Conservation (phyloP, 2,888 invertebrate species). For the Magallana nippona region DNA sequence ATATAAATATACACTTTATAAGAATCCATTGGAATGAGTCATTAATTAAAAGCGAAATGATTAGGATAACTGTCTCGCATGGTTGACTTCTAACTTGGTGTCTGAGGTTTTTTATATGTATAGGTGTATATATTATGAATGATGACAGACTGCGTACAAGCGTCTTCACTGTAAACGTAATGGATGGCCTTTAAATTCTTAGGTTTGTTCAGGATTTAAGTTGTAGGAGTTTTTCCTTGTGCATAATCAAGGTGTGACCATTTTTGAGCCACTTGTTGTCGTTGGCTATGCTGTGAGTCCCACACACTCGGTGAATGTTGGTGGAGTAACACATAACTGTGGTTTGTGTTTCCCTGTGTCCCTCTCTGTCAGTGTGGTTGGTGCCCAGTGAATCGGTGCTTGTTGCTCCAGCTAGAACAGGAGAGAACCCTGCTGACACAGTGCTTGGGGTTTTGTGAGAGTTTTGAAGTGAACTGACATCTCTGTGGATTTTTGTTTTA, state of each 20-base stretch:
- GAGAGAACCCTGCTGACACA: too few relatives aligned
- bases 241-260: conserved; percentile 6
- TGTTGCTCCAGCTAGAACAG: too few relatives aligned
- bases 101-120: not conserved
- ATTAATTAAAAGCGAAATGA: conserved; percentile 24
- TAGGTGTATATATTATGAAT: not conserved
- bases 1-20: not conserved
- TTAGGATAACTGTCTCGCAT: conserved; percentile 6
- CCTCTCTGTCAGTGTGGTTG: not conserved
- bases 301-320: not conserved
- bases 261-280: not conserved
- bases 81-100: conserved; percentile 4
- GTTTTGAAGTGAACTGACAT: not conserved
- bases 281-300: not conserved
- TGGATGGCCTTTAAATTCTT: not conserved
- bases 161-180: not conserved
- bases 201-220: not conserved
- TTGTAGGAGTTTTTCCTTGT: conserved; percentile 13
- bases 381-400: not conserved
- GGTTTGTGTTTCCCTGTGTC: not conserved
- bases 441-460: not conserved
- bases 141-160: not conserved
- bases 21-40: conserved; percentile 9
- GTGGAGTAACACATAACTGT: not conserved
- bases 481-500: not conserved